Evolutionary conservation across 1,140 invertebrate genomes (phyloP), one percentile per base, ranked within the genome.

Genomic region (Cydia strobilella): DNA sequence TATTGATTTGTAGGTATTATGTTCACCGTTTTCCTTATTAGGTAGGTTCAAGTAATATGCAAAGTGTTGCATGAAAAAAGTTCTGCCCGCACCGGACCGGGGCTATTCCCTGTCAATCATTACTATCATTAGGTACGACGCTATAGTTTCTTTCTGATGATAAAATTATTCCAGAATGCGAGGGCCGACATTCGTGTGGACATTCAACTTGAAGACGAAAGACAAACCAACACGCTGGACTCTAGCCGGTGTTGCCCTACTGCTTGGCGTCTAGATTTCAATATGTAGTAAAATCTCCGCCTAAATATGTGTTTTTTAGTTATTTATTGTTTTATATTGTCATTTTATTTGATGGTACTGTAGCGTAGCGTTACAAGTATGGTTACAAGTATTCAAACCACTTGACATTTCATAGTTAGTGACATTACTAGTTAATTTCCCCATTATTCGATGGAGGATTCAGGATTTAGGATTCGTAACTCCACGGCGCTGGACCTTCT

Each of bases 131-230:
- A n/a, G n/a, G 35, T 6, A 42, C 0, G 39, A 12, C 39, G 39
- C 15, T n/a, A 6, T 51, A n/a, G 48, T n/a, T 51, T 54, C 15
- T 45, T 10, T 31, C 31, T 23, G 54, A 59, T 59, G 7, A 59
- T 51, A 15, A 59, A 75, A 62, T 62, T 77, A 71, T 81, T 81
- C 12, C 78, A 94, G 95, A 82, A 94, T 94, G 83, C 94, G 98
- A 77, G 98, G 98, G 2, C 96, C 96, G 3, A 99, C 98, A 0
- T 99, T 96, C 85, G 97, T 99, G 1, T 99, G 98, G 98, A 99
- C 98, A 0, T 99, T 99, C 86, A 98, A 98, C 91, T 93, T 99
- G 12, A 98, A 97, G 93, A 97, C 96, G 0, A 97, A 96, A 87
- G 97, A 98, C 81, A 97, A 97, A 80, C 93, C 98, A 0, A 95